Conservation (phyloP, 2,113 vertebrate species). For the Paramisgurnus dabryanus region DNA sequence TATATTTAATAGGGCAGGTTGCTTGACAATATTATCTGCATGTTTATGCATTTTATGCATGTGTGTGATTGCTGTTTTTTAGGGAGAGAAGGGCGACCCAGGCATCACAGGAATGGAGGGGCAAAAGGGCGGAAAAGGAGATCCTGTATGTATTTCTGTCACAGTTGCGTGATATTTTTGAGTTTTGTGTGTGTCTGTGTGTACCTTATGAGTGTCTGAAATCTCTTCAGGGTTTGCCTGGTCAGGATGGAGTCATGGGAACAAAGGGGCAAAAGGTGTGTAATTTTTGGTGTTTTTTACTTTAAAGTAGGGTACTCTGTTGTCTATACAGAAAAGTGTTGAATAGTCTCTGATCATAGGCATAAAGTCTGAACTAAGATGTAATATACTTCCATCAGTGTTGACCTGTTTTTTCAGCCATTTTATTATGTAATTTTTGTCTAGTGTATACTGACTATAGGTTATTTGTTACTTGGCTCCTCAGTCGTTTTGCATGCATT, state of each 20-base stretch:
- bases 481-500: too few species aligned
- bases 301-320: background rate
- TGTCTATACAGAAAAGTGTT: too few species aligned
- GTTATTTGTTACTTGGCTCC: too few species aligned
- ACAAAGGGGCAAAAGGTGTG: slow-evolving; percentile 84
- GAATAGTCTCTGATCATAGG: too few species aligned
- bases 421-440: too few species aligned
- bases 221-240: slow-evolving; percentile 75
- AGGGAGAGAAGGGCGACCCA: slow-evolving; percentile 78
- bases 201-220: slow-evolving; percentile 59
- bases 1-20: background rate
- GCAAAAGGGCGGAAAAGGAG: slow-evolving; percentile 78
- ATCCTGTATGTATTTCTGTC: slow-evolving; percentile 74
- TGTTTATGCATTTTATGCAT: slow-evolving; percentile 58
- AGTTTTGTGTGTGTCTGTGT: background rate
- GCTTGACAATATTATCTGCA: background rate
- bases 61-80: slow-evolving; percentile 58
- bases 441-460: too few species aligned
- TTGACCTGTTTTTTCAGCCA: too few species aligned
- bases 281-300: slow-evolving; percentile 29
- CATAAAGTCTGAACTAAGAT: too few species aligned
- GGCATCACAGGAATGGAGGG: slow-evolving; percentile 73
- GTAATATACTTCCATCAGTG: too few species aligned
- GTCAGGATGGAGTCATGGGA: slow-evolving; percentile 66
- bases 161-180: slow-evolving; percentile 14